Conservation (phyloP, 2,888 invertebrate genomes). For the Azorinus chamasolen region DNA sequence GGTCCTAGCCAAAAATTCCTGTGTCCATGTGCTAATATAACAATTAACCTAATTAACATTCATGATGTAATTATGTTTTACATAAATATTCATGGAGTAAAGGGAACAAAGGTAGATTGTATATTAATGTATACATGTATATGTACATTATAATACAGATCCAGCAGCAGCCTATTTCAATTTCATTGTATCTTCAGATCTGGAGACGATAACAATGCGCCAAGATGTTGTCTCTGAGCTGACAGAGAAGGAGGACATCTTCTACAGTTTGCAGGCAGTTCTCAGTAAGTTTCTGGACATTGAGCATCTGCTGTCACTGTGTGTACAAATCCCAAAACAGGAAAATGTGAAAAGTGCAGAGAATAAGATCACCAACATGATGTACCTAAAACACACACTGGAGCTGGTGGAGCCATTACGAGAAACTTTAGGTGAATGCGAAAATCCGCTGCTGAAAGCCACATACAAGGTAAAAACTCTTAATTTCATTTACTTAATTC, state of each 20-base stretch:
- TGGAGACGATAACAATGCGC: constrained; percentile 90
- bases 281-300: constrained; percentile 90
- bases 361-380: constrained; percentile 92
- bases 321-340: constrained; percentile 83
- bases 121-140: no score
- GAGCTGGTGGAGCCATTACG: constrained; percentile 91
- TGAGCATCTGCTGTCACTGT: constrained; percentile 91
- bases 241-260: constrained; percentile 90
- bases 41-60: no score
- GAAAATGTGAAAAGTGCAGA: constrained; percentile 89
- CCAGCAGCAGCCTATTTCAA: no score
- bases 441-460: constrained; percentile 88
- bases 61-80: no score
- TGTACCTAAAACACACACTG: constrained; percentile 92
- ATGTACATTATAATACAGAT: no score
- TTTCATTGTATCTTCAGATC: constrained; percentile 86
- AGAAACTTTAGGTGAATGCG: constrained; percentile 88
- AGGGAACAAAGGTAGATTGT: no score
- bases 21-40: no score
- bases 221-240: constrained; percentile 93
- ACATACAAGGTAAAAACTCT: constrained; percentile 89
- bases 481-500: neutral
- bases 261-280: constrained; percentile 89
- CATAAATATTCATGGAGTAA: no score
- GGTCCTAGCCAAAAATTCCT: no score